A percentile compares a stretch with the other conserved stretches of the same genome.
These are phyloP conservation scores for Caenorhabditis afra DNA, from an alignment of 2,888 invertebrate species.

Conservation along the genomic window DNA sequence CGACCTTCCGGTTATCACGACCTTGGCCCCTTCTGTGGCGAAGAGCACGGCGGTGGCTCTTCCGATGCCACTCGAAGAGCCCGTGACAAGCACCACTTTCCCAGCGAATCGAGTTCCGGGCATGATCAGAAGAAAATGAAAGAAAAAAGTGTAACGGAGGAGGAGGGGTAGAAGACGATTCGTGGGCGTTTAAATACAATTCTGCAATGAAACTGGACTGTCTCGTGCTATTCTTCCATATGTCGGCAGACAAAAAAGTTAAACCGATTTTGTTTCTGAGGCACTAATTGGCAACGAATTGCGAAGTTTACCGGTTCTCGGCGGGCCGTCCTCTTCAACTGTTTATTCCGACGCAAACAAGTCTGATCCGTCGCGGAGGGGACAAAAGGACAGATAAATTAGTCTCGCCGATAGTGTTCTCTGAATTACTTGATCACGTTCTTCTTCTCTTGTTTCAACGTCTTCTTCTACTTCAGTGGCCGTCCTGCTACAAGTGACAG, in stretches of 20 bases:
- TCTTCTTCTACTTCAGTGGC: no score
- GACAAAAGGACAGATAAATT: conserved; percentile 15
- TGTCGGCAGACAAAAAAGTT: background rate
- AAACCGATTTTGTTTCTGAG: conserved; percentile 13
- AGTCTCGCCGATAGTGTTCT: conserved; percentile 25
- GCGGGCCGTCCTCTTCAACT: conserved; percentile 26
- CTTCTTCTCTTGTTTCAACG: no score
- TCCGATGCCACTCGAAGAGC: conserved; percentile 69
- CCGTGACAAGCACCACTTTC: conserved; percentile 54
- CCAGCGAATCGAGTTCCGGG: conserved; percentile 46
- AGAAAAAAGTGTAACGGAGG: no score
- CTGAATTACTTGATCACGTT: background rate
- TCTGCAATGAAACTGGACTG: background rate
- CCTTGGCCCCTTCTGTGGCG: conserved; percentile 57
- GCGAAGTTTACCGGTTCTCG: conserved; percentile 13
- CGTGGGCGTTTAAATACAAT: background rate
- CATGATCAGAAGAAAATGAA: background rate
- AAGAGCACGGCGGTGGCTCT: conserved; percentile 58
- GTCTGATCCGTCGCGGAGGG: conserved; percentile 7
- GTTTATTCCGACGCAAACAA: conserved; percentile 33
- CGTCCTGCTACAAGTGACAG: conserved; percentile 38
- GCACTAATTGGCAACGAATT: conserved; percentile 31
- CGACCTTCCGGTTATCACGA: conserved; percentile 64
- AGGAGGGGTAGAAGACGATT: background rate
- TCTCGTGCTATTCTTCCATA: background rate